A percentile compares a stretch with the other conserved stretches of the same genome.
These are phyloP conservation scores for Cricetomys ansorgei DNA, from an alignment of 2,113 vertebrate genomes.

Conservation along the genomic window DNA sequence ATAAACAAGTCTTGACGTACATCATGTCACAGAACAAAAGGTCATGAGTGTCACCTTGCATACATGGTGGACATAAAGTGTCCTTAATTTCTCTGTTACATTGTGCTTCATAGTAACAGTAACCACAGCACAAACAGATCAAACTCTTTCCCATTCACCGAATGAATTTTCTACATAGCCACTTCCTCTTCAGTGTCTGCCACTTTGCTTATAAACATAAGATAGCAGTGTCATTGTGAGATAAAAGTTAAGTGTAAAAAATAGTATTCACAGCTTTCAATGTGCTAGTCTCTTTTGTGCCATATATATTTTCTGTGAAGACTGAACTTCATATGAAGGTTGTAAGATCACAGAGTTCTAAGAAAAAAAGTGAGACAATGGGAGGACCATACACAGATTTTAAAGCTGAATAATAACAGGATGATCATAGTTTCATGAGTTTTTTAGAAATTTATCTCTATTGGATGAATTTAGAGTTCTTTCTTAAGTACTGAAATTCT, in stretches of 20 bases:
- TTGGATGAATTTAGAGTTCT: conserved; percentile 9
- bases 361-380: neutral
- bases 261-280: neutral
- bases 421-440: conserved; percentile 20
- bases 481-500: conserved; percentile 33
- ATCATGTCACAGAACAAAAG: neutral
- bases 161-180: neutral
- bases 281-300: neutral
- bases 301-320: neutral
- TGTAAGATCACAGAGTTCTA: neutral
- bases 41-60: too few species aligned
- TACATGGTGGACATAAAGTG: neutral
- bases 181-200: neutral
- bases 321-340: neutral
- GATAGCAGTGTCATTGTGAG: neutral
- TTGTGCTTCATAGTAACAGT: neutral
- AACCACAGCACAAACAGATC: neutral
- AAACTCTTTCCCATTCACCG: neutral
- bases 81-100: neutral
- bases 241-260: neutral
- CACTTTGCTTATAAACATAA: neutral
- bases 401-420: neutral
- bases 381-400: neutral
- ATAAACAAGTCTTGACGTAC: neutral
- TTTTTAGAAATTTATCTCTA: conserved; percentile 10